These are phyloP conservation scores for Pseudococcus jackbeardsleyi DNA, from an alignment of 2,888 invertebrate genomes.

Conservation along the genomic window DNA sequence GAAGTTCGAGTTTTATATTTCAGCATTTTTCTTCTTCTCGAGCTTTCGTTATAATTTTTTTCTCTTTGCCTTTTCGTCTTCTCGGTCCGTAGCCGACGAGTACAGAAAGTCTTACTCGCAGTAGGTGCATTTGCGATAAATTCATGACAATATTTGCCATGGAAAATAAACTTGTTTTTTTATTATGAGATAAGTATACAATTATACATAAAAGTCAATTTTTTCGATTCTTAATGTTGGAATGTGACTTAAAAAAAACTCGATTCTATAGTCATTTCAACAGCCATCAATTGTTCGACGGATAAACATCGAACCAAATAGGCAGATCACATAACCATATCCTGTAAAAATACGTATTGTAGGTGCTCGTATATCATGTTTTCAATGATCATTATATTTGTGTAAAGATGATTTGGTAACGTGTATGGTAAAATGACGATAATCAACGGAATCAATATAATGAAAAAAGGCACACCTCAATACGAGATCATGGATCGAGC, in stretches of 20 bases:
- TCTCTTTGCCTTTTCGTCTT: background rate
- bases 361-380: background rate
- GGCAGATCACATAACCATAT: constrained; percentile 16
- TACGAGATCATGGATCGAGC: background rate
- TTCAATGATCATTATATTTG: constrained; percentile 21
- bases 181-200: background rate
- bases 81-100: background rate
- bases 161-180: background rate
- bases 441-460: constrained; percentile 28
- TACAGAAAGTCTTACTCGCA: background rate
- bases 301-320: background rate
- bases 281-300: background rate
- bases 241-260: background rate
- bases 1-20: constrained; percentile 61
- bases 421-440: constrained; percentile 22
- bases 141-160: background rate
- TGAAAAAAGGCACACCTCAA: constrained; percentile 5
- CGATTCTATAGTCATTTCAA: background rate
- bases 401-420: constrained; percentile 18
- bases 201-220: background rate
- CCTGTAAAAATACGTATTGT: background rate
- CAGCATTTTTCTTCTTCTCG: constrained; percentile 34
- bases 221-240: background rate
- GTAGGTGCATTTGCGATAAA: background rate
- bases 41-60: background rate